Evolutionary conservation across 2,888 invertebrate genomes (phyloP).

Genomic region (Rhingia rostrata): DNA sequence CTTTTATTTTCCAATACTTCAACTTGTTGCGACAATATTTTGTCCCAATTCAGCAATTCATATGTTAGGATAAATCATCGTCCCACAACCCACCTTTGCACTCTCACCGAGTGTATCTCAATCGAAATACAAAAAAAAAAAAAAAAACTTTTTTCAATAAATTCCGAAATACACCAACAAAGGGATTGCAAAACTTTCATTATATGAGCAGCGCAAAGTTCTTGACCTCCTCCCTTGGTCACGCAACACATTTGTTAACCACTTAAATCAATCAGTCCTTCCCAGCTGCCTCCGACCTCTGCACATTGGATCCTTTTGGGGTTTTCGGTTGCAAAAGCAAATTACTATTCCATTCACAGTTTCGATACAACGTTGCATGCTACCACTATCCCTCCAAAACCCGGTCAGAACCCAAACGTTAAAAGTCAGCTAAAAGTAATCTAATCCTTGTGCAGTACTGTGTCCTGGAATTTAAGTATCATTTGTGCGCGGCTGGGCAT

Average conservation of each 20-base stretch:
- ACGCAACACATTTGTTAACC: constrained; percentile 53
- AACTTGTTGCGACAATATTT: neutral
- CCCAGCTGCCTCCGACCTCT: neutral
- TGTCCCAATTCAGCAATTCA: neutral
- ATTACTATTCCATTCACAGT: constrained; percentile 51
- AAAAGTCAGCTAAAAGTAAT: constrained; percentile 21
- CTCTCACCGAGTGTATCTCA: neutral
- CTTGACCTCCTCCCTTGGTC: constrained; percentile 30
- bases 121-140: constrained; percentile 9
- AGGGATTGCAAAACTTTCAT: constrained; percentile 18
- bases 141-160: constrained; percentile 34
- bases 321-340: constrained; percentile 15
- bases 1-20: neutral
- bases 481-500: constrained; percentile 5
- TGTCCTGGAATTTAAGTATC: constrained; percentile 10
- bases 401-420: neutral
- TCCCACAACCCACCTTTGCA: constrained; percentile 3
- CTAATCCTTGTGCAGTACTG: constrained; percentile 24
- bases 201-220: constrained; percentile 1
- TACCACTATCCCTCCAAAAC: neutral
- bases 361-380: constrained; percentile 25
- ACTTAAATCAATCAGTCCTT: constrained; percentile 57
- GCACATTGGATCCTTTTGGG: neutral
- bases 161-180: constrained; percentile 31
- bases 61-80: constrained; percentile 11